Evolutionary conservation across 2,888 invertebrate species (phyloP).

Genomic region (Incurvaria masculella): DNA sequence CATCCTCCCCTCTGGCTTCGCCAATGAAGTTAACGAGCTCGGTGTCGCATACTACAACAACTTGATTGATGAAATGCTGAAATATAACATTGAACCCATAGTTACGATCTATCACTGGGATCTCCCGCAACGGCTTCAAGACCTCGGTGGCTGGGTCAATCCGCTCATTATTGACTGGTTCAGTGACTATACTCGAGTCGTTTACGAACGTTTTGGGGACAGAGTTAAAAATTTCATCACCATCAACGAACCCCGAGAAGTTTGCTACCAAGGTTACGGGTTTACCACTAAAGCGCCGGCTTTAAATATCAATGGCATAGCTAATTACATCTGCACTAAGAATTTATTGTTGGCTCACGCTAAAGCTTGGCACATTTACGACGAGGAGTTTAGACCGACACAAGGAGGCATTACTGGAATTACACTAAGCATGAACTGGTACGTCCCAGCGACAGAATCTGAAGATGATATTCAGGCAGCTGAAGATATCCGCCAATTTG

Average conservation of each 20-base stretch:
- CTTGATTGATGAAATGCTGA: conserved; percentile 57
- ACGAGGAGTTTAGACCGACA: conserved; percentile 28
- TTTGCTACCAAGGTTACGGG: conserved; percentile 44
- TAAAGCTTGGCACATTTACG: conserved; percentile 39
- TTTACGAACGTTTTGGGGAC: conserved; percentile 45
- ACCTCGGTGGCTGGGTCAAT: conserved; percentile 53
- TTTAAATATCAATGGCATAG: conserved; percentile 36
- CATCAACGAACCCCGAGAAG: conserved; percentile 56
- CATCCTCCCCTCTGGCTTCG: conserved; percentile 55
- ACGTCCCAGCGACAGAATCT: conserved; percentile 19
- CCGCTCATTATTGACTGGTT: conserved; percentile 46
- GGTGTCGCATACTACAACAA: conserved; percentile 65
- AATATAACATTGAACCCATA: conserved; percentile 43
- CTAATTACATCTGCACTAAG: conserved; percentile 49
- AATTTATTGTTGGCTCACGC: conserved; percentile 54
- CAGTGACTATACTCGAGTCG: conserved; percentile 43
- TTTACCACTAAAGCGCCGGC: conserved; percentile 26
- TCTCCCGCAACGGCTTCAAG: conserved; percentile 46
- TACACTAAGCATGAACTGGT: conserved; percentile 20
- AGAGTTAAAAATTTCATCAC: conserved; percentile 59
- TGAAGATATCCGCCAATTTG: conserved; percentile 20
- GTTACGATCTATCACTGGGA: conserved; percentile 57
- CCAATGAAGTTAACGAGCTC: conserved; percentile 51
- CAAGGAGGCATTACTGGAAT: conserved; percentile 23
- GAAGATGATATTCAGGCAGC: conserved; percentile 23